Percentiles rank a stretch among this genome's conserved stretches.
Conservation (phyloP, 2,797 vertebrate species). For the Chiroxiphia lanceolata region DNA sequence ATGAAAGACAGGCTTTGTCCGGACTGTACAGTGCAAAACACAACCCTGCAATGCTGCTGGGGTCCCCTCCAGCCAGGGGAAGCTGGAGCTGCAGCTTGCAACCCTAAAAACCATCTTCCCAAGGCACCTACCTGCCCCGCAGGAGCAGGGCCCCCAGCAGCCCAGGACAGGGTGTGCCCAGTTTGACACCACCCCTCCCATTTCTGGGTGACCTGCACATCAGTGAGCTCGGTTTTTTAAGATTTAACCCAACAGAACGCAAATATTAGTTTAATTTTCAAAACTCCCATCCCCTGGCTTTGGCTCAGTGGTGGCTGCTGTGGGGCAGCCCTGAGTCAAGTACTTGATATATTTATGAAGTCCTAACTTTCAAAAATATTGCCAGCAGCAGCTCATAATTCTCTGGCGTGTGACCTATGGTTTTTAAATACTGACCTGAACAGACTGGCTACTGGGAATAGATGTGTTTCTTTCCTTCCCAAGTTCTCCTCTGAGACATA, state of each 20-base stretch:
- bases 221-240: neutral
- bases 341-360: constrained; percentile 66
- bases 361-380: constrained; percentile 64
- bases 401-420: constrained; percentile 46
- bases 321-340: neutral
- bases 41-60: neutral
- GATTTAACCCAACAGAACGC: neutral
- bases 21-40: neutral
- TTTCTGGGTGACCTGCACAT: fast-evolving
- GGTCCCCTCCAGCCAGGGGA: neutral
- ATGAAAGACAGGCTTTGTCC: neutral
- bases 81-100: neutral
- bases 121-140: neutral
- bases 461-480: constrained; percentile 25
- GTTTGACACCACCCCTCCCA: neutral
- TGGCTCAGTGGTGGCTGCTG: neutral
- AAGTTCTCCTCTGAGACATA: constrained; percentile 70
- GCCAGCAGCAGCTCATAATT: constrained; percentile 61
- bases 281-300: neutral
- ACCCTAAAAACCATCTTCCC: neutral
- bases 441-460: constrained; percentile 60
- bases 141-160: neutral
- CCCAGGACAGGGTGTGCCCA: neutral
- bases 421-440: constrained; percentile 70
- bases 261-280: constrained; percentile 23